Evolutionary conservation across 1,140 invertebrate species (phyloP).

Genomic region (Marisa cornuarietis): DNA sequence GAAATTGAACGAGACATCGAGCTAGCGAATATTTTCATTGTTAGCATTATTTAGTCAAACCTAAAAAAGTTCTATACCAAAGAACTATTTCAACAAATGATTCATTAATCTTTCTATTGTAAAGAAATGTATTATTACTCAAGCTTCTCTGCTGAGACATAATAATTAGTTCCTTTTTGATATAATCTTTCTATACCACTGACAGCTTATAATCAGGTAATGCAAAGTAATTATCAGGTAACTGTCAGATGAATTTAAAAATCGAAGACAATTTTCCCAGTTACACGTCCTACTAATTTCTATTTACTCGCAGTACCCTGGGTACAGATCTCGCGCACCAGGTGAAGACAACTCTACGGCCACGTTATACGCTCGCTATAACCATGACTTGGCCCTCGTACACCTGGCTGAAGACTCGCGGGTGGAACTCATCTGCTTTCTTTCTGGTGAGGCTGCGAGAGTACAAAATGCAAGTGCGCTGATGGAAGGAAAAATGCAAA

Average conservation of each 20-base stretch:
- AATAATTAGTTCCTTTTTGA: too few species aligned
- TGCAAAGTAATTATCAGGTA: too few species aligned
- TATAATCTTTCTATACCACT: too few species aligned
- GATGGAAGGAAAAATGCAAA: slow-evolving; percentile 53
- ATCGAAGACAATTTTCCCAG: too few species aligned
- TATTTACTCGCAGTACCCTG: slow-evolving; percentile 16
- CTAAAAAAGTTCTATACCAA: too few species aligned
- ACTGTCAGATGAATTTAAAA: too few species aligned
- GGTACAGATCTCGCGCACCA: slow-evolving; percentile 15
- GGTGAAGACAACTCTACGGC: not conserved
- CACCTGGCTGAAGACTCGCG: slow-evolving; percentile 36
- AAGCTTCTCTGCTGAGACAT: too few species aligned
- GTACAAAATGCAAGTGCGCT: slow-evolving; percentile 8
- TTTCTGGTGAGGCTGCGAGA: slow-evolving; percentile 21
- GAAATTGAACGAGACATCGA: slow-evolving; percentile 27
- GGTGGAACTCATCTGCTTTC: slow-evolving; percentile 43
- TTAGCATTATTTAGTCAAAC: not conserved
- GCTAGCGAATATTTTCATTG: slow-evolving; percentile 34
- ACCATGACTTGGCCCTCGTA: slow-evolving; percentile 53
- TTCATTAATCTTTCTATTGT: too few species aligned
- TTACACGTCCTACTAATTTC: too few species aligned
- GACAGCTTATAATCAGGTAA: too few species aligned
- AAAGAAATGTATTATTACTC: too few species aligned
- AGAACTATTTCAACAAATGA: too few species aligned
- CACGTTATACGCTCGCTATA: slow-evolving; percentile 35